These are phyloP conservation scores for Cyrtorhinus lividipennis DNA, from an alignment of 1,140 invertebrate genomes.

Conservation along the genomic window DNA sequence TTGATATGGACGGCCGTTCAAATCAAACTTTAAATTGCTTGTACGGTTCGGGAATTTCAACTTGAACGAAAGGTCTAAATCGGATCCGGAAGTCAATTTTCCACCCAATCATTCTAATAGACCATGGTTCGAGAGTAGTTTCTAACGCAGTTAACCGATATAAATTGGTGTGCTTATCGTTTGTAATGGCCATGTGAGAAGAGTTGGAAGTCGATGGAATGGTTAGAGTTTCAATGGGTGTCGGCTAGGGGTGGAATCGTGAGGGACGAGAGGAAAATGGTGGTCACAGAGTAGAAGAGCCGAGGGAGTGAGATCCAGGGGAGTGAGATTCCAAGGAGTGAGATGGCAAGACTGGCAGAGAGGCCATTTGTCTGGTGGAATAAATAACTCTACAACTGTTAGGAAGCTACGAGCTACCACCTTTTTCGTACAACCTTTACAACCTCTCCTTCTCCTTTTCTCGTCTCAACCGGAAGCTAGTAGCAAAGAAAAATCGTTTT, in stretches of 20 bases:
- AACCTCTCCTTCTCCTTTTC: not conserved
- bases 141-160: not conserved
- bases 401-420: not conserved
- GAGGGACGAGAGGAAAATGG: too few relatives aligned
- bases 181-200: not conserved
- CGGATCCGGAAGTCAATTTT: not conserved
- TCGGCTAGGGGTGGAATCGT: not conserved
- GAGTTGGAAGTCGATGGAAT: not conserved
- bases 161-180: not conserved
- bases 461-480: too few relatives aligned
- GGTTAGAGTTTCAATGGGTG: not conserved
- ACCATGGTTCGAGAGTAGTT: not conserved
- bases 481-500: too few relatives aligned
- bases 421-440: not conserved
- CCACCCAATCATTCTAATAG: not conserved
- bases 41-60: not conserved
- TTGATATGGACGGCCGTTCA: not conserved
- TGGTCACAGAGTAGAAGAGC: not conserved
- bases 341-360: not conserved
- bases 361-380: not conserved
- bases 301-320: not conserved
- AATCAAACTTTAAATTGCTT: not conserved
- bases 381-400: not conserved
- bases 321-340: not conserved
- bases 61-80: not conserved